phyloP scores from a whole-genome alignment of 1,140 invertebrate species.

The Gerris buenoi region DNA sequence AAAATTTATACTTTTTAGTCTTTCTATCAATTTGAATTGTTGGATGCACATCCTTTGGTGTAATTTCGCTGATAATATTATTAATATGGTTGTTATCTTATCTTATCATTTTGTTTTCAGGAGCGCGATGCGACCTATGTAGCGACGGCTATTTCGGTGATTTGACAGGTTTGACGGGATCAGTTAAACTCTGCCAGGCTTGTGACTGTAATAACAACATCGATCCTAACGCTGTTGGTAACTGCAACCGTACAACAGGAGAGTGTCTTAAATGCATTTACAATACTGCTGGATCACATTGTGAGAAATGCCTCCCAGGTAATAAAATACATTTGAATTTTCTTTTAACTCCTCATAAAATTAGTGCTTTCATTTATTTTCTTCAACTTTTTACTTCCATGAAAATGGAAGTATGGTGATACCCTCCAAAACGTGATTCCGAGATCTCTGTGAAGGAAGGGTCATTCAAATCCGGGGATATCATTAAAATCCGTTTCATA shows the following conservation, averaged over 20 bases:
- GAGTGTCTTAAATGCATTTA: slow-evolving; percentile 95
- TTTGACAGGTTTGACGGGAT: slow-evolving; percentile 52
- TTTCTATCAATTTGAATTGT: too few relatives aligned
- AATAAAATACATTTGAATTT: slow-evolving; percentile 14
- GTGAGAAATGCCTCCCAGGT: slow-evolving; percentile 82
- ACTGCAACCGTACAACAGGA: slow-evolving; percentile 82
- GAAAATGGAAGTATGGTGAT: too few relatives aligned
- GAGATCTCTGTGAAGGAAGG: too few relatives aligned
- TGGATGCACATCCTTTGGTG: too few relatives aligned
- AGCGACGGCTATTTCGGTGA: slow-evolving; percentile 82
- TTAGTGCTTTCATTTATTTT: too few relatives aligned
- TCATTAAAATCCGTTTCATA: too few relatives aligned
- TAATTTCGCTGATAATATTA: too few relatives aligned
- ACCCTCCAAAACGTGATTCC: too few relatives aligned
- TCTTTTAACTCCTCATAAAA: neutral
- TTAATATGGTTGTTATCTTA: too few relatives aligned
- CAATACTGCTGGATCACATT: slow-evolving; percentile 76
- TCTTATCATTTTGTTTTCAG: slow-evolving; percentile 34
- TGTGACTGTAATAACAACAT: slow-evolving; percentile 95
- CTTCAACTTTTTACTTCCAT: too few relatives aligned
- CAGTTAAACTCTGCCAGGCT: slow-evolving; percentile 51
- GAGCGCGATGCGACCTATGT: slow-evolving; percentile 80
- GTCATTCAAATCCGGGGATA: too few relatives aligned
- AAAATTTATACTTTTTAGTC: too few relatives aligned
- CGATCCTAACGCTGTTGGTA: slow-evolving; percentile 83